Percentiles rank a stretch among this genome's conserved stretches.
Conservation (phyloP, 2,797 vertebrate species). For the Halcyon chelicuti region DNA sequence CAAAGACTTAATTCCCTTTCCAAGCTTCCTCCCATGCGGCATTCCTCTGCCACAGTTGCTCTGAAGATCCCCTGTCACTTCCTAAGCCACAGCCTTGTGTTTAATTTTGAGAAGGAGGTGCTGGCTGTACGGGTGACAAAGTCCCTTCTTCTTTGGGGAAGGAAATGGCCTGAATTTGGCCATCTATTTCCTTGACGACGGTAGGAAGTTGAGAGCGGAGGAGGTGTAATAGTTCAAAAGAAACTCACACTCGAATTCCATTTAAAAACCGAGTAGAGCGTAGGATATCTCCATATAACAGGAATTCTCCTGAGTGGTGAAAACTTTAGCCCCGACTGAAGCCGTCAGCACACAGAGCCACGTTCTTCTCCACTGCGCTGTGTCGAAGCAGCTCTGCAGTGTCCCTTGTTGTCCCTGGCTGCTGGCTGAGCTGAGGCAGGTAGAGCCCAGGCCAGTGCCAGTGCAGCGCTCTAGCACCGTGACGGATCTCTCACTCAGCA, state of each 20-base stretch:
- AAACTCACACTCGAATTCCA: not conserved
- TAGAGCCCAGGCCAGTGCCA: not conserved
- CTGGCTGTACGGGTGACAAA: not conserved
- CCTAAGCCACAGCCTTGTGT: not conserved
- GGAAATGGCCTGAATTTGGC: not conserved
- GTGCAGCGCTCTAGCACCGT: constrained; percentile 2
- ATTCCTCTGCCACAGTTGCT: not conserved
- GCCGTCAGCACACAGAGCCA: not conserved
- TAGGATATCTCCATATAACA: not conserved
- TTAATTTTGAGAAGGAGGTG: not conserved
- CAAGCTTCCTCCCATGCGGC: not conserved
- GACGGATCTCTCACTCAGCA: constrained; percentile 22
- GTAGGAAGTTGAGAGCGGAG: not conserved
- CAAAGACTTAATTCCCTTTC: not conserved
- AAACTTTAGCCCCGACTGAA: not conserved
- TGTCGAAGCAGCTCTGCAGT: not conserved
- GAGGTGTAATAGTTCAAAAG: not conserved
- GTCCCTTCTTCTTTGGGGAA: not conserved
- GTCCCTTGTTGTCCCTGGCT: not conserved
- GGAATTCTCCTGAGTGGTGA: not conserved
- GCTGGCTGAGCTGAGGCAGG: not conserved
- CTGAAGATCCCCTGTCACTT: not conserved
- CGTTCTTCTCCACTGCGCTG: not conserved
- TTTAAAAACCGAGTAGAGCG: not conserved
- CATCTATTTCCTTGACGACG: fast-evolving